Percentiles rank a stretch among this genome's conserved stretches.
Evolutionary conservation across 2,113 vertebrate genomes (phyloP).

Genomic region (Calyptomena viridis): DNA sequence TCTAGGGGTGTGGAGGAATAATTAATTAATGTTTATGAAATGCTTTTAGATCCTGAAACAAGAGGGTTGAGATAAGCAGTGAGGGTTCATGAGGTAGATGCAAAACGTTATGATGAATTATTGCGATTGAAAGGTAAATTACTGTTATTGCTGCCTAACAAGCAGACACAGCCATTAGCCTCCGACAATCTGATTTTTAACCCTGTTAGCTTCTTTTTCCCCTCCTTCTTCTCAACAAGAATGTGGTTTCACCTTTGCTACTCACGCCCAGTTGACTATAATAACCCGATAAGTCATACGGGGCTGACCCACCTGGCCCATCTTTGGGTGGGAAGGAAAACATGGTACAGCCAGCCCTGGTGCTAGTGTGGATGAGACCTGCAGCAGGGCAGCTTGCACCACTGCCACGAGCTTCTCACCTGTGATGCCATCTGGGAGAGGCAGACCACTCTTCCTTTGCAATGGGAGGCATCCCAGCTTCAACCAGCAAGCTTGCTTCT

Average conservation of each 20-base stretch:
- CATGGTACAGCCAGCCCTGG: not conserved
- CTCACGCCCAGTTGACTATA: not conserved
- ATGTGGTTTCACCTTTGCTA: not conserved
- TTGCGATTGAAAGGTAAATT: slow-evolving; percentile 3
- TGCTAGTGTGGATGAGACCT: accelerated
- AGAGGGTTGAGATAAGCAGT: not conserved
- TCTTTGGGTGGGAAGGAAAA: not conserved
- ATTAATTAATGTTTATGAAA: slow-evolving; percentile 52
- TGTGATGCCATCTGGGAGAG: not conserved
- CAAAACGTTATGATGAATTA: not conserved
- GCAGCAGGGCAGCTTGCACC: not conserved
- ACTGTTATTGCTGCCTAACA: not conserved
- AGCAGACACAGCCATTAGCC: not conserved
- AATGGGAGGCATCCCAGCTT: not conserved
- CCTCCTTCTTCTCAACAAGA: not conserved
- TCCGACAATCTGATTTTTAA: not conserved
- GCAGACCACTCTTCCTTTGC: not conserved
- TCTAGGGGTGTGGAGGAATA: slow-evolving; percentile 26
- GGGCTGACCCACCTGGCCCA: not conserved
- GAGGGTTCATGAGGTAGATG: not conserved
- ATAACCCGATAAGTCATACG: not conserved
- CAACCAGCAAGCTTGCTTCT: not conserved
- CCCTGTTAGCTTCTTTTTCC: not conserved
- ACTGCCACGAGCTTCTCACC: not conserved
- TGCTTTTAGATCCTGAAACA: slow-evolving; percentile 2